A percentile compares a stretch with the other conserved stretches of the same genome.
Conservation (phyloP, 2,888 invertebrate genomes). For the Oscheius sp. region DNA sequence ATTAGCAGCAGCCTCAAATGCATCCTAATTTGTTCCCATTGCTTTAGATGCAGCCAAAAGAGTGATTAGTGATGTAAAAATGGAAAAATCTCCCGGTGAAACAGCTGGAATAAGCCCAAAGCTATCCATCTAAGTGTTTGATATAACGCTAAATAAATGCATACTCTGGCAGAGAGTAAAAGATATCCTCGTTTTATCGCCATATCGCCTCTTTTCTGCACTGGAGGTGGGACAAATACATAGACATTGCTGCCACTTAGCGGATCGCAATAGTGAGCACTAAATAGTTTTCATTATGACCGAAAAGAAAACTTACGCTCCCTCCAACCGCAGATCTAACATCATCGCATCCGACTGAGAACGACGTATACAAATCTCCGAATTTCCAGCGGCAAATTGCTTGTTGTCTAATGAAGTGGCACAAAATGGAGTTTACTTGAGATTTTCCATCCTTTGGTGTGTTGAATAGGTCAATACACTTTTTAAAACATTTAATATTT, state of each 20-base stretch:
- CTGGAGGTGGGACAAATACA: constrained; percentile 14
- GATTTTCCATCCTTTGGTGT: constrained; percentile 16
- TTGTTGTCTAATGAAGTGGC: constrained; percentile 39
- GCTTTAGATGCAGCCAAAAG: constrained; percentile 80
- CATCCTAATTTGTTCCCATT: constrained; percentile 73
- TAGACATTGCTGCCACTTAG: constrained; percentile 8
- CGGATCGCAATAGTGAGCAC: constrained; percentile 10
- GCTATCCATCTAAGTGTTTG: constrained; percentile 80
- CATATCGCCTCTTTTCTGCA: constrained; percentile 59
- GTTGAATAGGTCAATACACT: constrained; percentile 45
- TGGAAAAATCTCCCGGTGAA: constrained; percentile 82
- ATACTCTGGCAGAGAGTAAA: constrained; percentile 77
- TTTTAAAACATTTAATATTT: background rate
- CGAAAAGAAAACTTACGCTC: constrained; percentile 28
- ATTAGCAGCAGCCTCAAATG: constrained; percentile 38
- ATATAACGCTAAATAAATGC: background rate
- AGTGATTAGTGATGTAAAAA: constrained; percentile 82
- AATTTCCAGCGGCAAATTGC: constrained; percentile 45
- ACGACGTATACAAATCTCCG: constrained; percentile 46
- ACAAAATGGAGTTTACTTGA: constrained; percentile 36
- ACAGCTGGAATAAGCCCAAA: constrained; percentile 86
- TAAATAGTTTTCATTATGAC: too few species aligned
- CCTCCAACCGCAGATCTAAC: constrained; percentile 43
- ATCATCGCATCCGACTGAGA: constrained; percentile 33
- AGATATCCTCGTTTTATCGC: constrained; percentile 76